Base-by-base conservation (phyloP, 2,888 invertebrate genomes). In the Elysia crispata region DNA sequence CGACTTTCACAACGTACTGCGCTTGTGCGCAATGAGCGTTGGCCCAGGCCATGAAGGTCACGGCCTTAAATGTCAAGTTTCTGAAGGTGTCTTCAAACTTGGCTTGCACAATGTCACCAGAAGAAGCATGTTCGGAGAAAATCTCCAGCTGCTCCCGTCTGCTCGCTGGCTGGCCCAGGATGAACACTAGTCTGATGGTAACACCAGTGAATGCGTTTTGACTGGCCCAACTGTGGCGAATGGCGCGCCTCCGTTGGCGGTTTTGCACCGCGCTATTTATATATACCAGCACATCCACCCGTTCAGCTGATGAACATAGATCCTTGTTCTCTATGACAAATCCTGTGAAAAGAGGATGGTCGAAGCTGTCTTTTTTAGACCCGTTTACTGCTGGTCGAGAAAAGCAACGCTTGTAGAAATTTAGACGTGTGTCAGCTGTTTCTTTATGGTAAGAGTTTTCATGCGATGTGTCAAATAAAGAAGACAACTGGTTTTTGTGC, bases 61-160 rank as follows among this genome's bases (percentile, higher is more conserved):
- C 85, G n/a, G 88, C 89, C 82, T 90, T 90, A 67, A 86, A 85
- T 1, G 89, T 90, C 23, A 89, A 81, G 82, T 90, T 89, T 41
- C 76, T 84, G 78, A 88, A 89, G 0, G 86, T 78, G 74, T 90
- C 90, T 20, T 80, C 28, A 81, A 89, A 90, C 8, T 87, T 75
- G 1, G 88, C 89, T 75, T 90, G 89, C n/a, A 90, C 84, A 20
- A 89, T 86, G 78, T 90, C 90, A 8, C 83, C 81, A 76, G 87
- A 84, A 0, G 86, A 72, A 1, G 80, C 73, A 62, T 83, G 86
- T 78, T 89, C 89, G 62, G 87, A 86, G 77, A 88, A 86, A 20
- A 89, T 83, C 25, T 84, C 72, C 0, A 82, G 72, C 81, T 88
- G 87, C 0, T 6, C n/a, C 6, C n/a, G 15, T 18, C 77, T 79